Conservation (phyloP, 2,888 invertebrate species). For the Ectobius pallidus region DNA sequence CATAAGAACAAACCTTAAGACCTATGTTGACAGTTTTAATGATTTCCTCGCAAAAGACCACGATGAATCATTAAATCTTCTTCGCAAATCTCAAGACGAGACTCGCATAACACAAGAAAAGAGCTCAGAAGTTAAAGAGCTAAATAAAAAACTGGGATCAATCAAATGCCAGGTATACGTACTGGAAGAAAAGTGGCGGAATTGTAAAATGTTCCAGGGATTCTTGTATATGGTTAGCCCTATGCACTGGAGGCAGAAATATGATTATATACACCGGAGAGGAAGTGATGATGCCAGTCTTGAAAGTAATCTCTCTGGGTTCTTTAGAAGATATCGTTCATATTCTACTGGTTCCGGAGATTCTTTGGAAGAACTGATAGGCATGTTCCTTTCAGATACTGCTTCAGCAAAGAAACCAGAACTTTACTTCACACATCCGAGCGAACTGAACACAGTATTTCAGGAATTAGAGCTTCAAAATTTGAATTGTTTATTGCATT, state of each 20-base stretch:
- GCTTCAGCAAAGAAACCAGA: conserved; percentile 49
- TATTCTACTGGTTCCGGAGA: not conserved
- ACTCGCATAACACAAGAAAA: conserved; percentile 55
- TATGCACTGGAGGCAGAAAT: conserved; percentile 61
- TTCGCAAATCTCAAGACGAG: conserved; percentile 60
- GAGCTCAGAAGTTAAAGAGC: conserved; percentile 56
- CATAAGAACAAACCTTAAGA: conserved; percentile 52
- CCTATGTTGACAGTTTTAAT: conserved; percentile 64
- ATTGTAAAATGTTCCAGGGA: conserved; percentile 68
- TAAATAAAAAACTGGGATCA: conserved; percentile 55
- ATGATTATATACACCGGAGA: conserved; percentile 52
- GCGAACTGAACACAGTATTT: conserved; percentile 58
- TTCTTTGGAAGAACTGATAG: not conserved
- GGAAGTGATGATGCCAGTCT: not conserved
- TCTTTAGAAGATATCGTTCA: not conserved
- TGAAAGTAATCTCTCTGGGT: not conserved
- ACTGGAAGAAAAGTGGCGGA: conserved; percentile 66
- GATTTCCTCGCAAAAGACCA: conserved; percentile 67
- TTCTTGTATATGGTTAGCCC: conserved; percentile 73
- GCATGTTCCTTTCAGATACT: not conserved
- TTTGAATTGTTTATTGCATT: conserved; percentile 65
- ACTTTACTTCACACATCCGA: conserved; percentile 63
- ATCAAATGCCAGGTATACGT: conserved; percentile 60
- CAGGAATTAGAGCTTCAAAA: conserved; percentile 67
- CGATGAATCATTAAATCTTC: conserved; percentile 61